Evolutionary conservation across 2,888 invertebrate genomes (phyloP).

Genomic region (Rhodophaea formosa): DNA sequence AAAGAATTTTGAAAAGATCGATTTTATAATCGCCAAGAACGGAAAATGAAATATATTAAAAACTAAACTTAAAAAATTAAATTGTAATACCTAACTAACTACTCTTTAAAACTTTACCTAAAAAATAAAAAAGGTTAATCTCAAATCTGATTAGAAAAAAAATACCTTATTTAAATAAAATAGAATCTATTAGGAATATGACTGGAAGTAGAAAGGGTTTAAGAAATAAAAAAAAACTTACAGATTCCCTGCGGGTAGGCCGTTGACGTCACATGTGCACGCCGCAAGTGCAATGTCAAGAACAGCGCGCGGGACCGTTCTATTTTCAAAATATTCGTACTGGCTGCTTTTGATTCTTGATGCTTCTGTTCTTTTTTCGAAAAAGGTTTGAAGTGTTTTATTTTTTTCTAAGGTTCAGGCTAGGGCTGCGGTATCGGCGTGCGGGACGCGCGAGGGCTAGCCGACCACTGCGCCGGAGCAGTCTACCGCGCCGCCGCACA

Average conservation of each 20-base stretch:
- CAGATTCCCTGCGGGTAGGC: slow-evolving; percentile 54
- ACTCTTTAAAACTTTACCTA: neutral
- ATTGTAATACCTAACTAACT: neutral
- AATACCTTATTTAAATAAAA: neutral
- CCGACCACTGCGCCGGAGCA: slow-evolving; percentile 62
- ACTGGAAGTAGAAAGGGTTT: slow-evolving; percentile 28
- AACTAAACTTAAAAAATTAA: neutral
- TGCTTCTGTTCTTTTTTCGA: slow-evolving; percentile 24
- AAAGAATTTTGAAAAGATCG: too few species aligned
- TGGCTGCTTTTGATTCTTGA: neutral
- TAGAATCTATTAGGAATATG: slow-evolving; percentile 12
- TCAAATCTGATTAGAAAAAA: neutral
- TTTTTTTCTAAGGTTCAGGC: slow-evolving; percentile 32
- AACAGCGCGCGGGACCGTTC: neutral
- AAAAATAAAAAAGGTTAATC: neutral
- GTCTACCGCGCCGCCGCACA: slow-evolving; percentile 40
- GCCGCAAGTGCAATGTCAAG: slow-evolving; percentile 21
- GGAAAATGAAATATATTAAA: neutral
- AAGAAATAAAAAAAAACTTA: slow-evolving; percentile 50
- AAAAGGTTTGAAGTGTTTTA: slow-evolving; percentile 28
- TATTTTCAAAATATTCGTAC: slow-evolving; percentile 3
- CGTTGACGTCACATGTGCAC: slow-evolving; percentile 65
- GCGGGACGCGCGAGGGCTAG: slow-evolving; percentile 66
- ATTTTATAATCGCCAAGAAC: too few species aligned
- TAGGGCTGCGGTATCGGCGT: slow-evolving; percentile 46